Percentiles rank a stretch among this genome's conserved stretches.
Conservation (phyloP, 1,140 invertebrate genomes). For the Dreissena rostriformis region DNA sequence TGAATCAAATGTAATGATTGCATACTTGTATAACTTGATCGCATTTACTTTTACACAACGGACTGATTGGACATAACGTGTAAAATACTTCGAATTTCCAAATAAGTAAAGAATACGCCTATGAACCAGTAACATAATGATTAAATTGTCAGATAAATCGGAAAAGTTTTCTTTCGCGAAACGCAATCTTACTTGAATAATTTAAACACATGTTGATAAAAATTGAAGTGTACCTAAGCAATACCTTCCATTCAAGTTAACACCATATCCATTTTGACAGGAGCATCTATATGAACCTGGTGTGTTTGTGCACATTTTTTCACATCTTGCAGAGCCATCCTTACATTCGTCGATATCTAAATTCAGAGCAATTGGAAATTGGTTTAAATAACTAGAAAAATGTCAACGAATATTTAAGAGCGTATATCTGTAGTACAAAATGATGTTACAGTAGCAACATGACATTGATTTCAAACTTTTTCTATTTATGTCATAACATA, state of each 20-base stretch:
- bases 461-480: background rate
- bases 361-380: background rate
- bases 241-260: background rate
- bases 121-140: background rate
- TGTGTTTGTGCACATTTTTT: constrained; percentile 14
- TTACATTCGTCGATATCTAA: constrained; percentile 42
- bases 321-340: background rate
- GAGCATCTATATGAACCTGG: constrained; percentile 19
- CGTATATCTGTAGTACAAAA: background rate
- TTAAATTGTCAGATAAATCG: background rate
- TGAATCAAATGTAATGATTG: too few species aligned
- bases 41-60: background rate
- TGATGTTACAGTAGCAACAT: background rate
- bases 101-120: background rate
- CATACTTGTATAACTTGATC: too few species aligned
- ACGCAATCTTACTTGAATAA: background rate
- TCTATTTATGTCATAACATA: background rate
- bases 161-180: background rate
- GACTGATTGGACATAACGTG: background rate
- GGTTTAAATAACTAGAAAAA: background rate
- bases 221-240: constrained; percentile 18
- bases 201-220: background rate
- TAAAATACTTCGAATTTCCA: background rate
- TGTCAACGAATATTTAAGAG: background rate
- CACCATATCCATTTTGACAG: constrained; percentile 9